Evolutionary conservation across 2,888 invertebrate genomes (phyloP), one percentile per base, ranked within the genome.

Genomic region (Bellardia pandia): DNA sequence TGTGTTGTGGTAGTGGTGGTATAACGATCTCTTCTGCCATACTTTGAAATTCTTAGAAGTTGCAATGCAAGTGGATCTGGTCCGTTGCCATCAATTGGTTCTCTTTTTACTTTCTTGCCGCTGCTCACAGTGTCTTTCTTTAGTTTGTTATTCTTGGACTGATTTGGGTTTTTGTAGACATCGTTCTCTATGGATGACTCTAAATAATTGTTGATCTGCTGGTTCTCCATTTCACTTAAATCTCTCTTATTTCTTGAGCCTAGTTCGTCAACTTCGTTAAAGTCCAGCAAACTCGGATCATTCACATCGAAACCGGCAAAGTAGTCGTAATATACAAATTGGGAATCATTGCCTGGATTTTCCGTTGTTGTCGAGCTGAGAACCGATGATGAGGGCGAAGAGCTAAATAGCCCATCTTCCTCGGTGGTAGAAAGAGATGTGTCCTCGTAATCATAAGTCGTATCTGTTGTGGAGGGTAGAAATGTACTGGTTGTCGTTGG

Each of bases 261-360:
- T 0, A n/a, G 14, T 11, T 68, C 69, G 1, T 76, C 78, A 42
- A 69, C 71, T 4, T 89, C 89, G 23, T 77, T 66, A 3, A 58
- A 89, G 86, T 40, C 92, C 90, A n/a, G 90, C 91, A 78, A 69
- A 40, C 69, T 80, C 1, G 75, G 62, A n/a, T 85, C 85, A 13
- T 80, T 62, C 16, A 80, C 48, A 69, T 80, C 69, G 14, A 85
- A 80, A 13, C 75, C 80, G 7, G 72, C 76, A 83, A 92, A 93
- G 82, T 93, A 93, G 76, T 93, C 93, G 64, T 91, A 90, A 64
- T 92, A 93, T 9, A 91, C 90, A 74, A 93, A 93, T 76, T 90
- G 92, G 62, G 90, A 90, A 56, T 91, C 91, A 71, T 88, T 89
- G 2, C 85, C 89, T 1, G 89, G 88, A 56, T 77, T 86, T 69